phyloP scores from a whole-genome alignment of 2,888 invertebrate genomes.

The Ditylenchus weischeri region DNA sequence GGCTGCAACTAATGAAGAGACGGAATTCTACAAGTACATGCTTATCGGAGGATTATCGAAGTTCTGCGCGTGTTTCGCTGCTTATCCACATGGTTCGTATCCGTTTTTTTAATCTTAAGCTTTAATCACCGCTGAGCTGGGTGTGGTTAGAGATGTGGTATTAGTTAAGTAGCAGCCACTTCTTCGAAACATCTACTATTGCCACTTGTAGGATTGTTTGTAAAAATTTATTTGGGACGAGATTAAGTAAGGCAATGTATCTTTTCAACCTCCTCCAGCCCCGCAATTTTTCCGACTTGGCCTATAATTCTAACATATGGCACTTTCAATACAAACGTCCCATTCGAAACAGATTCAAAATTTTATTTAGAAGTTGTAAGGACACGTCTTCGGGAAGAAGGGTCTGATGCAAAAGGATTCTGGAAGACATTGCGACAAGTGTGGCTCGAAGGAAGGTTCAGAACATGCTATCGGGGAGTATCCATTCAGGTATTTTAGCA shows the following conservation, averaged over 20 bases:
- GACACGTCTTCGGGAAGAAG: conserved; percentile 91
- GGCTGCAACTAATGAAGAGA: conserved; percentile 25
- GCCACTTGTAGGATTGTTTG: no score
- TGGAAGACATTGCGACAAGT: conserved; percentile 88
- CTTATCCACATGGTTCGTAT: conserved; percentile 86
- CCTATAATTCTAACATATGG: no score
- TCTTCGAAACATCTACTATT: no score
- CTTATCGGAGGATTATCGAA: conserved; percentile 92
- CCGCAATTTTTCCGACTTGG: no score
- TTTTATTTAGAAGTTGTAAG: conserved; percentile 83
- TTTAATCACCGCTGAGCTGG: no score
- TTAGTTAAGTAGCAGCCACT: no score
- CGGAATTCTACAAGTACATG: conserved; percentile 63
- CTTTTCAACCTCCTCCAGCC: no score
- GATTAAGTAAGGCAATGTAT: no score
- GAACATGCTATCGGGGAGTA: conserved; percentile 83
- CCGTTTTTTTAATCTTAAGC: background rate
- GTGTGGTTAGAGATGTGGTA: no score
- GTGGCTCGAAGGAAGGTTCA: conserved; percentile 82
- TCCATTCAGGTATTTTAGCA: conserved; percentile 47
- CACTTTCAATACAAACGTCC: no score
- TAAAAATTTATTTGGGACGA: no score
- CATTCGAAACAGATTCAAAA: no score
- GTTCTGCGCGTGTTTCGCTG: conserved; percentile 81
- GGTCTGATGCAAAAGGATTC: conserved; percentile 87